Conservation (phyloP, 1,140 invertebrate genomes). For the Drosophila gunungcola region DNA sequence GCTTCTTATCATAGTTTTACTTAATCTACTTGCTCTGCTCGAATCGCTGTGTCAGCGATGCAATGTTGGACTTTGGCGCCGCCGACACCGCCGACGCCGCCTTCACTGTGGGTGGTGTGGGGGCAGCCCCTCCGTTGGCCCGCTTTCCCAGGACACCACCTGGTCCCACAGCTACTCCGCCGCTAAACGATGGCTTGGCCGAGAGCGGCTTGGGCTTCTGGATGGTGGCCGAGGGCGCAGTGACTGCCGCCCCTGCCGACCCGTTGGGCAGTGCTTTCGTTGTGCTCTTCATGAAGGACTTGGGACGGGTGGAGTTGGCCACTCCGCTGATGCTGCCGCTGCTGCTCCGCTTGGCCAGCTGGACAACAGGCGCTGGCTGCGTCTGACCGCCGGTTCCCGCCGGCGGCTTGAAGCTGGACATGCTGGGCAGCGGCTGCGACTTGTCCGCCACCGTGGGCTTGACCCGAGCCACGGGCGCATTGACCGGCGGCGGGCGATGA, state of each 20-base stretch:
- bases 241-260: slow-evolving; percentile 25
- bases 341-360: slow-evolving; percentile 31
- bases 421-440: slow-evolving; percentile 63
- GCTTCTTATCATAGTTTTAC: background rate
- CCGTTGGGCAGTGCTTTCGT: slow-evolving; percentile 74
- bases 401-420: slow-evolving; percentile 80
- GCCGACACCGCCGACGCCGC: slow-evolving; percentile 17
- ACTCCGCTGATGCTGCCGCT: slow-evolving; percentile 13
- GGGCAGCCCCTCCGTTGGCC: slow-evolving; percentile 36
- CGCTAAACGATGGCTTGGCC: slow-evolving; percentile 74
- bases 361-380: slow-evolving; percentile 31
- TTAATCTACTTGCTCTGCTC: slow-evolving; percentile 68
- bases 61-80: slow-evolving; percentile 58
- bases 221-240: slow-evolving; percentile 75
- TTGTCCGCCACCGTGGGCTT: slow-evolving; percentile 87
- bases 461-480: slow-evolving; percentile 88
- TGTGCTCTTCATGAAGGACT: slow-evolving; percentile 64
- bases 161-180: slow-evolving; percentile 17
- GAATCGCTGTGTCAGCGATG: slow-evolving; percentile 75
- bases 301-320: slow-evolving; percentile 42
- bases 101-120: slow-evolving; percentile 75
- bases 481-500: slow-evolving; percentile 89
- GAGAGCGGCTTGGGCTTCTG: slow-evolving; percentile 81
- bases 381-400: slow-evolving; percentile 26
- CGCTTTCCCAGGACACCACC: slow-evolving; percentile 41